Evolutionary conservation across 2,113 vertebrate genomes (phyloP), one percentile per base, ranked within the genome.

Genomic region (Platichthys stellatus): DNA sequence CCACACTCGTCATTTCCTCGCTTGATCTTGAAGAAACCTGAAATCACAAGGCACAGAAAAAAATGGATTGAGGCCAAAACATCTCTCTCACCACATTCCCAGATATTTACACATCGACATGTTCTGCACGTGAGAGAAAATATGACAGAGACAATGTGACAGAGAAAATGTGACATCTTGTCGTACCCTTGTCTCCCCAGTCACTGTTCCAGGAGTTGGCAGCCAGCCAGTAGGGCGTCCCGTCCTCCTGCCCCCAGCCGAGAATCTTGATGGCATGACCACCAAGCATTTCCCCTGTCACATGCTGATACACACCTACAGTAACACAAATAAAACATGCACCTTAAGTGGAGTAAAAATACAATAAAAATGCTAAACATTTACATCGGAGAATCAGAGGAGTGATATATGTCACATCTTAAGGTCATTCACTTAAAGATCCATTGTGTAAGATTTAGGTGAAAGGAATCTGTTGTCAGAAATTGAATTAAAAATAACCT

Each of bases 151-250:
- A 63, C n/a, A n/a, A n/a, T 18, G 18, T 53, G 7, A 20, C 18
- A 20, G 51, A n/a, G 11, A 63, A 43, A 17, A n/a, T 40, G 4
- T 56, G 31, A 63, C 18, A 20, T 7, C 3, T 47, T n/a, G 49
- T 94, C 87, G 1, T 91, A 98, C 97, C 97, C 0, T 94, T 94
- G 63, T 97, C 96, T 7, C 97, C 97, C 97, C 97, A 98, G 92
- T 98, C 97, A 0, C 88, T 93, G 88, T 98, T 99, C 97, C 97
- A 99, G 83, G 97, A 99, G 92, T 98, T 99, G 51, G 96, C 97
- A 0, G 88, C 95, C 87, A 98, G 85, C 97, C 97, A 98, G 90
- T 97, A 99, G 0, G 96, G 96, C 0, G 92, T 95, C 58, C 80
- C 90, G 0, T 95, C 83, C 72, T 98, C 97, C 35, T 89, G 86